phyloP scores from a whole-genome alignment of 2,113 vertebrate genomes.

The Cricetomys ansorgei region DNA sequence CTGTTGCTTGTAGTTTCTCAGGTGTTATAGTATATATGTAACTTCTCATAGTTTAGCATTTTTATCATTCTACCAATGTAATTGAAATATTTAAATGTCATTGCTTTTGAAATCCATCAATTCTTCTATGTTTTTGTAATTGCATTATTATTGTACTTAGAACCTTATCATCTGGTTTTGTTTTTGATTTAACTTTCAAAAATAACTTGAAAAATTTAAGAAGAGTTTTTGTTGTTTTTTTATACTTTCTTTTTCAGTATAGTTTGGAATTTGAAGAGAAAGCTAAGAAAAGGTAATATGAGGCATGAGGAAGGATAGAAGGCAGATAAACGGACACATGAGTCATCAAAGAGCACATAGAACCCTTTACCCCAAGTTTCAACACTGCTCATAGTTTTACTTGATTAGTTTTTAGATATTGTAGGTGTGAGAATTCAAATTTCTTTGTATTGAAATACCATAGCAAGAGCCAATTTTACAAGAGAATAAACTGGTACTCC shows the following conservation, averaged over 20 bases:
- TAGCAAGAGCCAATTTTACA: not conserved
- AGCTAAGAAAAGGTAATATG: no score
- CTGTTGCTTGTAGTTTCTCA: not conserved
- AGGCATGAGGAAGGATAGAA: not conserved
- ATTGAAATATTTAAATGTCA: not conserved
- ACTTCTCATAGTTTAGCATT: not conserved
- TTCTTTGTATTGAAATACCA: not conserved
- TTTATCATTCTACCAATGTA: not conserved
- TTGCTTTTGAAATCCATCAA: not conserved
- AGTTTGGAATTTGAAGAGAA: not conserved
- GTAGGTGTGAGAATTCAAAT: not conserved
- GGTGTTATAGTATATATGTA: not conserved
- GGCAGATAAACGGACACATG: no score
- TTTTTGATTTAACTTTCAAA: not conserved
- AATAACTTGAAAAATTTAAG: not conserved
- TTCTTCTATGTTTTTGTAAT: not conserved
- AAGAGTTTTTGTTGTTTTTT: not conserved
- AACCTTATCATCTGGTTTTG: not conserved
- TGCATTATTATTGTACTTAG: not conserved
- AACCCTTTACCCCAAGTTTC: accelerated
- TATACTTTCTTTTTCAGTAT: not conserved
- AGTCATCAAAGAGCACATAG: not conserved
- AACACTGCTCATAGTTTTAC: not conserved
- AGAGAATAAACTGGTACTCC: no score
- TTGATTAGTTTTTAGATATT: not conserved